Base-by-base conservation (phyloP, 2,797 vertebrate species). In the Pipistrellus kuhlii region DNA sequence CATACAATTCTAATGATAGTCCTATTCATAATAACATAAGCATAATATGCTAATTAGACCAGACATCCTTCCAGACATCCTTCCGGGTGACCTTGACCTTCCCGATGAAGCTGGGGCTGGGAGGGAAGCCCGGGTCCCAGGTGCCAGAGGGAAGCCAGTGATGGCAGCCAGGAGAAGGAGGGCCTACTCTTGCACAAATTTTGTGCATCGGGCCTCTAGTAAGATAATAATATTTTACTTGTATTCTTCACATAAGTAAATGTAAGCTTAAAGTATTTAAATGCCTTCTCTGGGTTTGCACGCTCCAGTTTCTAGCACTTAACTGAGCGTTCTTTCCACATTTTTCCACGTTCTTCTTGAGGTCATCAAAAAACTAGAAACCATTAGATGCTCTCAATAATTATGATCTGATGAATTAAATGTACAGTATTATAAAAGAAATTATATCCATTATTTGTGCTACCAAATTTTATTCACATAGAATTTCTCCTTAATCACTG, bases 191-290 rank as follows among this genome's bases (percentile, higher is more conserved):
- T 59, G 57, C 59, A 62, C 2, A 4, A 62, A 62, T 62, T 62
- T 30, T 14, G 27, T 62, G 59, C 11, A 30, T 62, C 12, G 4
- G 11, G 27, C 59, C 27, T 62, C 27, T 30, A 62, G 5, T 69
- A 44, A 64, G 32, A 55, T 14, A 64, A 21, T 62, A 82, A 27
- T 77, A 10, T 62, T 13, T 48, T 35, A 32, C 69, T 78, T 90
- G 2, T 89, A 10, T 59, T 80, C 75, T 86, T 78, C 55, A 76
- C 5, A 73, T 81, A 72, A 88, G 23, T 85, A 75, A 95, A 78
- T 1, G 0, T 25, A 57, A 84, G 21, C 11, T 72, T 30, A 57
- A 5, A 27, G 30, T 41, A n/a, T 71, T 82, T 66, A 69, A 82
- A 69, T 64, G 10, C 18, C 10, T 80, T 46, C 0, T 66, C 44